These are phyloP conservation scores for Pelobates cultripes DNA, from an alignment of 2,797 vertebrate genomes.

Conservation along the genomic window DNA sequence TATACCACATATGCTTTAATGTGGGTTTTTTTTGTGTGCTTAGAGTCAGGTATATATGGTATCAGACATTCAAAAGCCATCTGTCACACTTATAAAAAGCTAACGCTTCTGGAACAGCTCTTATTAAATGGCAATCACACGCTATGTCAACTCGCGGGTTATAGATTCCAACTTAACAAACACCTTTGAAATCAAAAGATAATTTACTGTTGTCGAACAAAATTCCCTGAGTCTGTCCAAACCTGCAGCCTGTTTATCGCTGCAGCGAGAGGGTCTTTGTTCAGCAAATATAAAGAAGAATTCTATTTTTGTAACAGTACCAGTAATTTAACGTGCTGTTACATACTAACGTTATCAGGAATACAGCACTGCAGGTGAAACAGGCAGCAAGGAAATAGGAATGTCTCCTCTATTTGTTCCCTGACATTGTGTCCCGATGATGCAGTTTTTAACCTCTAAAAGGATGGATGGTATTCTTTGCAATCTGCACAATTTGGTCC, in stretches of 20 bases:
- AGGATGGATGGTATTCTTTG: too few relatives aligned
- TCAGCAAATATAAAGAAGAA: slow-evolving; percentile 29
- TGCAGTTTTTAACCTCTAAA: not conserved
- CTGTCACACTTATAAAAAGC: not conserved
- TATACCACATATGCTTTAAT: too few relatives aligned
- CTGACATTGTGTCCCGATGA: not conserved
- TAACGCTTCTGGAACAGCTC: not conserved
- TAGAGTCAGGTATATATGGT: not conserved
- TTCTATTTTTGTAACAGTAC: slow-evolving; percentile 46
- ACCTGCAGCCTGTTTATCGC: slow-evolving; percentile 39
- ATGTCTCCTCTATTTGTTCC: not conserved
- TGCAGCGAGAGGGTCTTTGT: slow-evolving; percentile 42
- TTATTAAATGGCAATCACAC: not conserved
- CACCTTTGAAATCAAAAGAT: slow-evolving; percentile 31
- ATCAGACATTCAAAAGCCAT: not conserved
- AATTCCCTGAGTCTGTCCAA: slow-evolving; percentile 22
- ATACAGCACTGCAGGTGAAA: slow-evolving; percentile 13
- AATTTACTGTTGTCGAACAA: slow-evolving; percentile 41
- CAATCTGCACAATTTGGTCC: too few relatives aligned
- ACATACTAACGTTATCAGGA: slow-evolving; percentile 24
- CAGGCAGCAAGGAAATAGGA: not conserved
- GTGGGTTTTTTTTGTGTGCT: too few relatives aligned
- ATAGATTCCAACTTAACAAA: slow-evolving; percentile 34
- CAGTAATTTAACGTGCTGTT: slow-evolving; percentile 32
- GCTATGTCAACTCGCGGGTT: slow-evolving; percentile 5